Evolutionary conservation across 2,113 vertebrate species (phyloP), one percentile per base, ranked within the genome.

Genomic region (Hucho hucho): DNA sequence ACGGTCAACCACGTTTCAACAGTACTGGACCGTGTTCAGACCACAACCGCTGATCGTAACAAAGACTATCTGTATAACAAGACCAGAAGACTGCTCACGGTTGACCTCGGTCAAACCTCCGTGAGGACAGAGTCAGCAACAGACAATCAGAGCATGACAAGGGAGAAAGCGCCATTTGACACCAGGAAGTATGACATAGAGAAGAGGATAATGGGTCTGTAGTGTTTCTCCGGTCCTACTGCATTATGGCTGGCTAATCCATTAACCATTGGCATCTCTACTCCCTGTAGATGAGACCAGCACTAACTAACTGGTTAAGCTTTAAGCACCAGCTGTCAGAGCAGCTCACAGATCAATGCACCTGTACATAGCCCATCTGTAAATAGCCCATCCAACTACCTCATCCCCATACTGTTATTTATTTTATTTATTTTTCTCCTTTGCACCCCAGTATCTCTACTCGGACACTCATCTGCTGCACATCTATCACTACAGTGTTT

Each of bases 131-230:
- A 22, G 58, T 22, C n/a, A 0, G 0, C 1, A 16, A 73, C 49
- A 58, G 47, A 24, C 3, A 56, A 12, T 6, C 68, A 70, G 5
- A 29, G 53, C 2, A 3, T 1, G 24, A 59, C 12, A 28, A 16
- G 12, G 49, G 49, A 53, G 16, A 53, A 18, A 53, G 49, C 49
- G 49, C 75, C 24, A 22, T 16, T 22, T 7, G 16, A 22, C n/a
- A 16, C 24, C 58, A 37, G 6, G 69, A 79, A 64, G 43, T 72
- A 24, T 26, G 71, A 49, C 20, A 4, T 64, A 0, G 63, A 53
- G 16, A 78, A 14, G 66, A 63, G 13, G 26, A 56, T 49, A 0
- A 22, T 70, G 75, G 87, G 87, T 88, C 14, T 67, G 85, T 83
- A 61, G 58, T 61, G 58, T 61, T 61, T n/a, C 2, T n/a, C 58